Conservation (phyloP, 2,797 vertebrate species). For the Coreius guichenoti region DNA sequence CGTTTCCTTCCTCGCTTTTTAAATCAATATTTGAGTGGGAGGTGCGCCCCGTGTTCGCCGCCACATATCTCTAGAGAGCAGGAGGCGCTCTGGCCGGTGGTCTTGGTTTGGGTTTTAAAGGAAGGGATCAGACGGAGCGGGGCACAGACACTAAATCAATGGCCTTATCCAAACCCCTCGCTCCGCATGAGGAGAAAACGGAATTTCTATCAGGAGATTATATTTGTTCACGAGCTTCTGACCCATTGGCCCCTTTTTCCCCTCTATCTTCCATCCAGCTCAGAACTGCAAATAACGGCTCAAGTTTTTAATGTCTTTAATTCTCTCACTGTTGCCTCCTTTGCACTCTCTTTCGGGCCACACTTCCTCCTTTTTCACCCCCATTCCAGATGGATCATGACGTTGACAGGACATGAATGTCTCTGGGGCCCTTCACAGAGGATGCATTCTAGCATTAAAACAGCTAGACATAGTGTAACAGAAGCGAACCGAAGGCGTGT, state of each 20-base stretch:
- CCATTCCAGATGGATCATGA: slow-evolving; percentile 21
- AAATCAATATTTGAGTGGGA: slow-evolving; percentile 75
- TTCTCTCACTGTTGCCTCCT: slow-evolving; percentile 12
- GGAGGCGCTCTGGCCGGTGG: slow-evolving; percentile 39
- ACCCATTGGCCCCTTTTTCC: slow-evolving; percentile 30
- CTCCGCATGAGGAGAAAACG: slow-evolving; percentile 44
- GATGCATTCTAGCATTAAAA: slow-evolving; percentile 26
- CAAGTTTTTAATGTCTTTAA: slow-evolving; percentile 17
- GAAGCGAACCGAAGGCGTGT: neutral
- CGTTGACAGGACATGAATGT: slow-evolving; percentile 7
- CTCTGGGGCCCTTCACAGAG: neutral
- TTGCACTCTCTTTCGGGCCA: neutral
- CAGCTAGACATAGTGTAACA: neutral
- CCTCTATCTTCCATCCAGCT: slow-evolving; percentile 21
- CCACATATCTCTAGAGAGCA: slow-evolving; percentile 65
- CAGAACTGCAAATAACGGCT: slow-evolving; percentile 41
- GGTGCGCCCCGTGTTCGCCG: slow-evolving; percentile 47
- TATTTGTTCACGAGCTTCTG: slow-evolving; percentile 51
- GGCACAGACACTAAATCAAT: slow-evolving; percentile 71
- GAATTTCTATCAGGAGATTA: slow-evolving; percentile 57
- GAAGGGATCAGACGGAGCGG: slow-evolving; percentile 53
- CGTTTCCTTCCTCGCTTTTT: slow-evolving; percentile 46
- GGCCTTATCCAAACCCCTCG: slow-evolving; percentile 59
- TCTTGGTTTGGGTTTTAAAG: slow-evolving; percentile 53
- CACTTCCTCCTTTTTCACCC: neutral